Evolutionary conservation across 2,888 invertebrate genomes (phyloP).

Genomic region (Halocaridina rubra): DNA sequence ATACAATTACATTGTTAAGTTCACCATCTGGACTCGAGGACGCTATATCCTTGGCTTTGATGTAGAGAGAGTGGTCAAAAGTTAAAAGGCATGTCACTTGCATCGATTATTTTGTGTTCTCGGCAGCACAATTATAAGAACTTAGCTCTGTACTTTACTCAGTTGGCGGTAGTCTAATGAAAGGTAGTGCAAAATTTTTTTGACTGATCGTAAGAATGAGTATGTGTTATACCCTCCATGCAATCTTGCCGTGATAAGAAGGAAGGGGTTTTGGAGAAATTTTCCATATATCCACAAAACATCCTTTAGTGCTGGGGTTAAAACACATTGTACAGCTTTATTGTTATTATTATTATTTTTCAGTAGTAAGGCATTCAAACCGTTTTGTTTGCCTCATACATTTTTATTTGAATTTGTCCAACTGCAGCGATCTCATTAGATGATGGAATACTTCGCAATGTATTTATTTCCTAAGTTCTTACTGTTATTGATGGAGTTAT

Average conservation of each 20-base stretch:
- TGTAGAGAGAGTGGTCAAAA: no score
- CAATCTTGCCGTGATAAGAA: slow-evolving; percentile 3
- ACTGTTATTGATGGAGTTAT: background rate
- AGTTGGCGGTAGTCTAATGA: background rate
- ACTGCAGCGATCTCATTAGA: background rate
- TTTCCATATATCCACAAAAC: no score
- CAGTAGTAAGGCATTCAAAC: slow-evolving; percentile 3
- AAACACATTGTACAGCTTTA: background rate
- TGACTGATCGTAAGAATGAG: no score
- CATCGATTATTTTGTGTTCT: background rate
- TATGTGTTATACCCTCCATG: background rate
- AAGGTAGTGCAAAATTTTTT: slow-evolving; percentile 11
- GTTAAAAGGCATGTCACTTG: background rate
- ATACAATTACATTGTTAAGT: no score
- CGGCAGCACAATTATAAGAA: background rate
- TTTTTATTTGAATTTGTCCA: no score
- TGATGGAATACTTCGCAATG: background rate
- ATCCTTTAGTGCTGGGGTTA: background rate
- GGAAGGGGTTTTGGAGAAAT: background rate
- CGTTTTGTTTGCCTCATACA: background rate
- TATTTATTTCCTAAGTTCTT: background rate
- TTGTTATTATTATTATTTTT: background rate
- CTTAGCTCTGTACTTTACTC: slow-evolving; percentile 19
- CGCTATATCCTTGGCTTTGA: no score
- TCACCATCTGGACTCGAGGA: no score